Conservation (phyloP, 2,888 invertebrate species). For the Stratiomys singularior region DNA sequence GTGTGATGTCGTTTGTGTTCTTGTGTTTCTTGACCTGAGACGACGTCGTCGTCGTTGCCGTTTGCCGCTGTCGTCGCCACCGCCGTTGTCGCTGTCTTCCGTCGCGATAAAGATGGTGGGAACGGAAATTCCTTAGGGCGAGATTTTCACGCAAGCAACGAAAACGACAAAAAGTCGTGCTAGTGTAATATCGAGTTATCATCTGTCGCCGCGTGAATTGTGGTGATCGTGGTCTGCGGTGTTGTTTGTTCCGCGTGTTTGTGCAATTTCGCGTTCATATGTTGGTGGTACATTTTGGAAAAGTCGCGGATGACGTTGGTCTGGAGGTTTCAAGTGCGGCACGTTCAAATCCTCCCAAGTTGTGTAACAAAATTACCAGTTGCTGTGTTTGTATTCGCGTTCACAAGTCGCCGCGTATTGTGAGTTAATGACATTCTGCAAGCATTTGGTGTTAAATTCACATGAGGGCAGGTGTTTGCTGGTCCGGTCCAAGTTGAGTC, state of each 20-base stretch:
- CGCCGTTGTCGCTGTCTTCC: background rate
- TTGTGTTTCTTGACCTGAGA: conserved; percentile 28
- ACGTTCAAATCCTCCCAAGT: background rate
- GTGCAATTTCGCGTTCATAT: background rate
- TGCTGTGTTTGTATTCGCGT: background rate
- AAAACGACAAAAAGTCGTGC: background rate
- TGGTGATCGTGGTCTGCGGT: no score
- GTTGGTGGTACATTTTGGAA: no score
- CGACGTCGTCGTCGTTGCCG: background rate
- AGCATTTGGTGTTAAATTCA: background rate
- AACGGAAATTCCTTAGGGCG: conserved; percentile 44
- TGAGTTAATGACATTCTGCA: conserved; percentile 28
- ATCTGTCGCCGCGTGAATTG: conserved; percentile 7
- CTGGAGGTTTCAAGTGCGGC: background rate
- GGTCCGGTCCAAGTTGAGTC: background rate
- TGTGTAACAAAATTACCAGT: background rate
- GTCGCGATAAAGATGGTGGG: conserved; percentile 36
- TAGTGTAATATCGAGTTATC: conserved; percentile 23
- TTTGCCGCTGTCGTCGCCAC: background rate
- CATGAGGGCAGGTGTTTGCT: conserved; percentile 29
- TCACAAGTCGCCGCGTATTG: background rate
- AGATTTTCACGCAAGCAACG: conserved; percentile 8
- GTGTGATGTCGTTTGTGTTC: conserved; percentile 7
- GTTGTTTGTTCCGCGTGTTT: background rate
- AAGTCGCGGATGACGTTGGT: no score